A percentile compares a stretch with the other conserved stretches of the same genome.
phyloP scores from a whole-genome alignment of 2,113 vertebrate species.

The Tenrec ecaudatus region DNA sequence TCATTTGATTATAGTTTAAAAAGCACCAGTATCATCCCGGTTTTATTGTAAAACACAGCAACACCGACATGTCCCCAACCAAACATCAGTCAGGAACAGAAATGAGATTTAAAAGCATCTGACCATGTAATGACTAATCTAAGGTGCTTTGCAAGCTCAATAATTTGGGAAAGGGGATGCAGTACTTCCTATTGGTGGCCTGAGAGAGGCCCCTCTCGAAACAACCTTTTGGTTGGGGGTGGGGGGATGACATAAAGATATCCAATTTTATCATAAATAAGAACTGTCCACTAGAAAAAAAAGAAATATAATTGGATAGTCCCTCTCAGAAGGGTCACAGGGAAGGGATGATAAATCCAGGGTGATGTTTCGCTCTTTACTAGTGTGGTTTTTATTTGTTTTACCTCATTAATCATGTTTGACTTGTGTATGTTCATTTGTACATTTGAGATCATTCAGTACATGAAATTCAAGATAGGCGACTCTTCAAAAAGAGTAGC shows the following conservation, averaged over 20 bases:
- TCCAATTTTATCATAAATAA: conserved; percentile 28
- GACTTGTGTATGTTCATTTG: too few species aligned
- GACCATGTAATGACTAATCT: background rate
- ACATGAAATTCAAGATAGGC: too few species aligned
- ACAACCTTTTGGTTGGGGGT: background rate
- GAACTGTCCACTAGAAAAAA: background rate
- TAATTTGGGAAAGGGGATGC: background rate
- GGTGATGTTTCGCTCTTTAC: too few species aligned
- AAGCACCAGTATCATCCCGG: background rate
- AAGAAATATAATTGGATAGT: too few species aligned
- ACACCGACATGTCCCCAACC: background rate
- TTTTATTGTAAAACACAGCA: conserved; percentile 31
- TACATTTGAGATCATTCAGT: too few species aligned
- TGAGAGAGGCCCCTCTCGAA: background rate
- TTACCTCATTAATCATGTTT: too few species aligned
- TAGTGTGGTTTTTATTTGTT: too few species aligned
- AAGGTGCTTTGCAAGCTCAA: background rate
- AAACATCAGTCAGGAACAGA: conserved; percentile 2
- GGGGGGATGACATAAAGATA: background rate
- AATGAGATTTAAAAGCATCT: background rate
- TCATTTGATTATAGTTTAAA: conserved; percentile 42
- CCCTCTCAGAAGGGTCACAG: too few species aligned
- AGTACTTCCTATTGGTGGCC: background rate
- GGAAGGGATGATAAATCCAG: too few species aligned
- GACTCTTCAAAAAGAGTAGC: too few species aligned